These are phyloP conservation scores for Metopolophium dirhodum DNA, from an alignment of 1,140 invertebrate genomes.

Conservation along the genomic window DNA sequence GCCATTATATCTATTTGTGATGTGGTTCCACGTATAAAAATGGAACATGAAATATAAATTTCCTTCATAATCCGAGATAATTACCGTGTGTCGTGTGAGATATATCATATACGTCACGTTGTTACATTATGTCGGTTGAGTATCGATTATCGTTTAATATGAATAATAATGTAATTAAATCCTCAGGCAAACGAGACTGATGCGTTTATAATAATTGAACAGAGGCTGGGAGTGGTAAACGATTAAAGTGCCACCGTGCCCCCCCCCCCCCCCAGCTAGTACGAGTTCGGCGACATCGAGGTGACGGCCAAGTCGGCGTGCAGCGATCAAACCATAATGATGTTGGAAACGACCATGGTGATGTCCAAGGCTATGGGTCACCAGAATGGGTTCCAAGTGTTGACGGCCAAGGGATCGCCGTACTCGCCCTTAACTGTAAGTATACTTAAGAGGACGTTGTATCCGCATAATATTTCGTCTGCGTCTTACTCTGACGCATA, in stretches of 20 bases:
- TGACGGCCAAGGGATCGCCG: not conserved
- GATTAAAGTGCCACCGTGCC: conserved; percentile 57
- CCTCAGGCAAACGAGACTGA: conserved; percentile 52
- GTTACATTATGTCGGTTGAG: too few relatives aligned
- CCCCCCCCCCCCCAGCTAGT: not conserved
- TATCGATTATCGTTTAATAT: too few relatives aligned
- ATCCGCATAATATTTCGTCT: too few relatives aligned
- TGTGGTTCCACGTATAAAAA: not conserved
- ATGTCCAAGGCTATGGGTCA: conserved; percentile 43
- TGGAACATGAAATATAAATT: not conserved
- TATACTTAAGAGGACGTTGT: too few relatives aligned
- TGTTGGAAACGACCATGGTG: conserved; percentile 58
- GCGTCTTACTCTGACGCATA: too few relatives aligned
- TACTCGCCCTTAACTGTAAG: too few relatives aligned
- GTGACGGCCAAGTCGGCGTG: conserved; percentile 51
- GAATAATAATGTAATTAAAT: too few relatives aligned
- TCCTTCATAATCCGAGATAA: not conserved
- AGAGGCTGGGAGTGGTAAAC: conserved; percentile 56
- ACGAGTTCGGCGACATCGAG: not conserved
- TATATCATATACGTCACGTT: too few relatives aligned
- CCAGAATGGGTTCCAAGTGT: conserved; percentile 35
- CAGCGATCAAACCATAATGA: conserved; percentile 6
- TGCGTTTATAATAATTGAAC: conserved; percentile 20
- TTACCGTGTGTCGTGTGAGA: not conserved
- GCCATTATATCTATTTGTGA: not conserved